Base-by-base conservation (phyloP, 2,113 vertebrate genomes). In the Helogale parvula region DNA sequence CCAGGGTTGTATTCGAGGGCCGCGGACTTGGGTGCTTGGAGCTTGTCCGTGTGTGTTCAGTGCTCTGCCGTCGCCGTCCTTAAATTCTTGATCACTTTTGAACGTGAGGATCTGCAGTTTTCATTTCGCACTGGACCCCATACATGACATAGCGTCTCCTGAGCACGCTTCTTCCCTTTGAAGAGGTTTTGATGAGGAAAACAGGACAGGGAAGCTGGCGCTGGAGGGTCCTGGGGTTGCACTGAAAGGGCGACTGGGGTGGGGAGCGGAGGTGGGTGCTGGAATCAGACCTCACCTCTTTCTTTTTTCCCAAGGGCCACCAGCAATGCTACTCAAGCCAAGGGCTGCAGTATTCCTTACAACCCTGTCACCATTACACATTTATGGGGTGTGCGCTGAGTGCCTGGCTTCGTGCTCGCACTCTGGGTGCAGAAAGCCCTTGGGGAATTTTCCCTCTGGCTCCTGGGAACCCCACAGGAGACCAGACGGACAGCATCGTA, bases 1-100 rank as follows among this genome's bases (percentile, higher is more conserved):
- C 65, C 77, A 9, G 54, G 76, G 54, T 57, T 33, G 16, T 7
- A 2, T 13, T 29, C 79, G 8, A 0, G 35, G 82, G 16, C 47
- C 12, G 9, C 65, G 25, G 54, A 8, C 82, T 2, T 3, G 76
- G 50, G 89, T 7, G 4, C 14, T 31, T 5, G 54, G n/a, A 17
- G 72, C 47, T 2, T 3, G 33, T n/a, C 74, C 4, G 11, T 5
- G 3, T 3, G 0, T 3, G 0, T 27, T 71, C 9, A 7, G 9
- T 7, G 66, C 17, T 65, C 52, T 57, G 31, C 27, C 13, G 27
- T 50, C n/a, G 1, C 77, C 54, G 17, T 47, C 71, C 52, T 19
- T 69, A 54, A 63, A 41, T n/a, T 21, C 54, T 79, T 45, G 2
- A 29, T 63, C 47, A 3, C 27, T 41, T 80, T 14, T 50, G 23